A percentile compares a stretch with the other conserved stretches of the same genome.
Conservation (phyloP, 2,113 vertebrate genomes). For the Paraplagusia blochii region DNA sequence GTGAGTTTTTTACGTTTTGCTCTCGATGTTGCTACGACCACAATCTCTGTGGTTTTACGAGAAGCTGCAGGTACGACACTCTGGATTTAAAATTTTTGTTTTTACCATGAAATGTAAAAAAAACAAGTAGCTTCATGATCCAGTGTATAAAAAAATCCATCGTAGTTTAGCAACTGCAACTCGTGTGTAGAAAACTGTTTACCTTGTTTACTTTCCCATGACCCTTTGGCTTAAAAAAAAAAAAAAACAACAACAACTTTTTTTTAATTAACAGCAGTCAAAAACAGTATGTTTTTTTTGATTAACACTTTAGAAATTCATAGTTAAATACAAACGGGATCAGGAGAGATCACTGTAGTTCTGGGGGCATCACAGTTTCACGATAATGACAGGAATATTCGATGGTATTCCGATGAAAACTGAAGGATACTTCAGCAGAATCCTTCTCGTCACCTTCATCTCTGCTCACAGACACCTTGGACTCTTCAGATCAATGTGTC, state of each 20-base stretch:
- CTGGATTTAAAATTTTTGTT: neutral
- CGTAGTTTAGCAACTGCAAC: slow-evolving; percentile 20
- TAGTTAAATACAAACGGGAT: slow-evolving; percentile 27
- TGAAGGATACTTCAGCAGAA: slow-evolving; percentile 17
- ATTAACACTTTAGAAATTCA: slow-evolving; percentile 10
- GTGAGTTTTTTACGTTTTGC: too few species aligned
- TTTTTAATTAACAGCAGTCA: slow-evolving; percentile 30
- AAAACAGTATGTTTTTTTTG: slow-evolving; percentile 23
- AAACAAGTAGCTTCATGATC: slow-evolving; percentile 7
- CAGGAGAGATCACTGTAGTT: slow-evolving; percentile 41
- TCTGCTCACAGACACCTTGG: neutral
- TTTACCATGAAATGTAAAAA: slow-evolving; percentile 10
- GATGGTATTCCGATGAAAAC: slow-evolving; percentile 45
- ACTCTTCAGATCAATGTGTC: slow-evolving; percentile 11
- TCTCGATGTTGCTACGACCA: too few species aligned
- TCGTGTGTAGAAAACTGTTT: slow-evolving; percentile 42
- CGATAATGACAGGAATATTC: slow-evolving; percentile 52
- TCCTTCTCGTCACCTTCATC: slow-evolving; percentile 31
- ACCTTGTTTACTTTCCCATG: slow-evolving; percentile 38
- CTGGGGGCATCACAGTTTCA: slow-evolving; percentile 59
- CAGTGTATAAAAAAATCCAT: slow-evolving; percentile 45
- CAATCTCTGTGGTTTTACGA: too few species aligned
- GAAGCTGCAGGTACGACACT: slow-evolving; percentile 23
- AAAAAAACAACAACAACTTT: slow-evolving; percentile 11
- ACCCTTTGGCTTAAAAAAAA: slow-evolving; percentile 32